Evolutionary conservation across 2,113 vertebrate species (phyloP), one percentile per base, ranked within the genome.

Genomic region (Orycteropus afer): DNA sequence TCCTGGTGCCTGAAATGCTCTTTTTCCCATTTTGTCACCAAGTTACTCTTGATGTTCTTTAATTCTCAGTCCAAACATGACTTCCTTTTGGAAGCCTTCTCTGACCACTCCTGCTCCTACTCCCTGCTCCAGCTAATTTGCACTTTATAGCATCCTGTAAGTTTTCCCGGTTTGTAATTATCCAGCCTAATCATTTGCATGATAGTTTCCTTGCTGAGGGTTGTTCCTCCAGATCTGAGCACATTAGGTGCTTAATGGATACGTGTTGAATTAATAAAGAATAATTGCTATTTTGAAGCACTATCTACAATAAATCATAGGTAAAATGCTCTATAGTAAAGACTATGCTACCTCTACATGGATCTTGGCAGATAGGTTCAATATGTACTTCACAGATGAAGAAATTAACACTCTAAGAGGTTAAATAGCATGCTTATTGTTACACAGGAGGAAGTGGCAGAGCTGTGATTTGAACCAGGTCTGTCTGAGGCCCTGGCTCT

Each of bases 261-360:
- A 91, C 29, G 49, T 34, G 9, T 61, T 85, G 29, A 57, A 67
- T 90, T 90, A 89, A 57, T 71, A 63, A 59, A 69, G 7, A 81
- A 34, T 20, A 77, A 51, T 73, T 76, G 74, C 42, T 78, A 80
- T 45, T 82, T 12, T 6, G 71, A 25, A 77, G 4, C 15, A 78
- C 20, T 69, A n/a, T 78, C 18, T 67, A 14, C 29, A 25, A 14
- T 57, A 76, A 80, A 23, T 14, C 73, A 18, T 74, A 73, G 55
- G 42, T 73, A 65, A 59, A 47, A 79, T 49, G 18, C 29, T 73
- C 10, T 53, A 34, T 9, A 80, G 8, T 25, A 37, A 23, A 22
- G 29, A 45, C 34, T 8, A 89, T 89, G 57, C 79, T 61, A 79
- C 11, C 23, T 79, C 9, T 10, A 49, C 7, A 32, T 13, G 7